phyloP scores from a whole-genome alignment of 2,797 vertebrate genomes.

The Melanotaenia trifasciata region DNA sequence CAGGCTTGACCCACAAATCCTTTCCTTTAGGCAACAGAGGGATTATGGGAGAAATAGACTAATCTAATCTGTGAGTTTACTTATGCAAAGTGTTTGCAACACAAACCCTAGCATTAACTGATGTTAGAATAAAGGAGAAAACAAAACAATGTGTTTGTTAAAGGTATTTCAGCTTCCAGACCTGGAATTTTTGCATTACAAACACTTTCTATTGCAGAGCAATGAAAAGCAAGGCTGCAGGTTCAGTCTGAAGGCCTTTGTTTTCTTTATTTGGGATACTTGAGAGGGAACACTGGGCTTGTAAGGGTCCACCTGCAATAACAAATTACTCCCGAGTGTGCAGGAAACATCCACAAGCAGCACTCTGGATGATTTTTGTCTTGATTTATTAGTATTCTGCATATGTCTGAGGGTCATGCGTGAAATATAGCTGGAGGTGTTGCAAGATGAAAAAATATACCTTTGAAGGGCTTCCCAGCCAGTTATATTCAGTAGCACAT shows the following conservation, averaged over 20 bases:
- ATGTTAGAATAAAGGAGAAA: constrained; percentile 7
- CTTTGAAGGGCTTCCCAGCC: constrained; percentile 41
- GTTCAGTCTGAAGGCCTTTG: constrained; percentile 43
- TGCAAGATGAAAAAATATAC: constrained; percentile 55
- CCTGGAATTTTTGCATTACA: neutral
- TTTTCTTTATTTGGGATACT: constrained; percentile 67
- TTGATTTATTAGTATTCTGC: constrained; percentile 72
- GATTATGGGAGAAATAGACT: constrained; percentile 67
- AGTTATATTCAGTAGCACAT: constrained; percentile 71
- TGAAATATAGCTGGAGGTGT: constrained; percentile 63
- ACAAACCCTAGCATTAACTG: constrained; percentile 13
- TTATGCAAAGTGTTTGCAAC: constrained; percentile 51
- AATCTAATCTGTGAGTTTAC: constrained; percentile 66
- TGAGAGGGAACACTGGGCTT: constrained; percentile 60
- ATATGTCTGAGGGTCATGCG: constrained; percentile 37
- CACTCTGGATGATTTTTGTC: constrained; percentile 48
- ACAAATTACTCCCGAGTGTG: constrained; percentile 72
- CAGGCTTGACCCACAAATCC: constrained; percentile 72
- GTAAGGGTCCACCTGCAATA: constrained; percentile 74
- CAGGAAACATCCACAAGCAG: constrained; percentile 70
- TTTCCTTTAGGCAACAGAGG: constrained; percentile 63
- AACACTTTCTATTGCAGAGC: neutral
- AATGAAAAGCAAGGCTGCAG: constrained; percentile 24
- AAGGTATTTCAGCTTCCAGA: constrained; percentile 15
- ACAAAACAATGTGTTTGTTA: neutral